Conservation (phyloP, 2,113 vertebrate genomes). For the Muntiacus reevesi region DNA sequence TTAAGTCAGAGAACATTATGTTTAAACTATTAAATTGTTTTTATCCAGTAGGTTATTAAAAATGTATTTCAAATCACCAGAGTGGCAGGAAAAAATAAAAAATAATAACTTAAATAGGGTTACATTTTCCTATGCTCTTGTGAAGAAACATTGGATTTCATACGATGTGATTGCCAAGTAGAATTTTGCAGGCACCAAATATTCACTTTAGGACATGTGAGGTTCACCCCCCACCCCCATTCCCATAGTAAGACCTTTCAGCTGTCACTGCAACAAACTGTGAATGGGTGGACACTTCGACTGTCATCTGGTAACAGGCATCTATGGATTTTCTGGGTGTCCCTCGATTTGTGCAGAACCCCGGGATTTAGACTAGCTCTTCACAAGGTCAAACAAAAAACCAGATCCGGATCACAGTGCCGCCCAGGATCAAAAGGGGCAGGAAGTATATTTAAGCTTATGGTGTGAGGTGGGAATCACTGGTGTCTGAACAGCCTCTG, state of each 20-base stretch:
- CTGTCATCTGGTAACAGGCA: not conserved
- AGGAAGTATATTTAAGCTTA: not conserved
- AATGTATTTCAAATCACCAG: conserved; percentile 69
- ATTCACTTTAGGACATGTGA: not conserved
- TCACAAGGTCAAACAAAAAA: conserved; percentile 41
- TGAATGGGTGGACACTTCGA: not conserved
- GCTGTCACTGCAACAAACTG: not conserved
- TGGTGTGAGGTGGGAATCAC: not conserved
- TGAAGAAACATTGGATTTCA: conserved; percentile 54
- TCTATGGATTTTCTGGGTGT: not conserved
- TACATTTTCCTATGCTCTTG: conserved; percentile 46
- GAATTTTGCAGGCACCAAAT: conserved; percentile 19
- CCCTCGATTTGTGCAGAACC: not conserved
- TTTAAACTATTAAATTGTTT: conserved; percentile 57
- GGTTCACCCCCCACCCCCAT: not conserved
- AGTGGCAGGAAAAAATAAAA: conserved; percentile 67
- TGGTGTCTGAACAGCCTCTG: not conserved
- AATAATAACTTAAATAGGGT: conserved; percentile 53
- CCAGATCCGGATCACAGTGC: conserved; percentile 2
- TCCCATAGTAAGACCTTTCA: not conserved
- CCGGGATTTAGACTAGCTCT: not conserved
- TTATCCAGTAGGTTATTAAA: conserved; percentile 72
- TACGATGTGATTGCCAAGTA: conserved; percentile 35
- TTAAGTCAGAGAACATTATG: conserved; percentile 59
- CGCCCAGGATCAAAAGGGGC: conserved; percentile 21